These are phyloP conservation scores for Hypocryptadius cinnamomeus DNA, from an alignment of 2,113 vertebrate species.

Conservation along the genomic window DNA sequence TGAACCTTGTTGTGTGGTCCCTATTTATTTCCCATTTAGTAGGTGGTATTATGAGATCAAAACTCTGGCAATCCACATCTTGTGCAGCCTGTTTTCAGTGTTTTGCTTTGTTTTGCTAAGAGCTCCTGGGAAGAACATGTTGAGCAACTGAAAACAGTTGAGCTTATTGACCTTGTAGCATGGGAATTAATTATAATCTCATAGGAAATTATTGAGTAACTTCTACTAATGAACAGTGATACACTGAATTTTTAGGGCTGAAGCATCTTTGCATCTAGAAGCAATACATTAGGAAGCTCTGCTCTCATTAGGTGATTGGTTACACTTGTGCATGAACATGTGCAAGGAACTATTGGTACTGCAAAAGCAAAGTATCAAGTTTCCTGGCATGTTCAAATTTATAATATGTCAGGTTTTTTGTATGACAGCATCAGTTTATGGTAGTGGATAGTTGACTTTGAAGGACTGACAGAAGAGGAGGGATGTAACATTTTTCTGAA, in stretches of 20 bases:
- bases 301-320: not conserved
- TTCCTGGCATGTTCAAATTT: not conserved
- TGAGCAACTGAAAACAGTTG: not conserved
- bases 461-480: not conserved
- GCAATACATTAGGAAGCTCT: not conserved
- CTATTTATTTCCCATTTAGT: not conserved
- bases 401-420: not conserved
- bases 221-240: not conserved
- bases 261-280: not conserved
- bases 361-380: not conserved
- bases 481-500: not conserved
- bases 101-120: not conserved
- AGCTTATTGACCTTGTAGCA: not conserved
- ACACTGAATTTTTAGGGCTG: not conserved
- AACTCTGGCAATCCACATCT: not conserved
- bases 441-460: not conserved
- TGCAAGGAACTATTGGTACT: not conserved
- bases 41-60: not conserved
- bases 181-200: not conserved
- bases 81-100: not conserved
- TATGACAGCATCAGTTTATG: not conserved
- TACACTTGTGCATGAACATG: not conserved
- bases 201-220: not conserved
- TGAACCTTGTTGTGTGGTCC: conserved; percentile 2
- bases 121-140: not conserved